A percentile compares a stretch with the other conserved stretches of the same genome.
These are phyloP conservation scores for Machimus atricapillus DNA, from an alignment of 2,888 invertebrate genomes.

Conservation along the genomic window DNA sequence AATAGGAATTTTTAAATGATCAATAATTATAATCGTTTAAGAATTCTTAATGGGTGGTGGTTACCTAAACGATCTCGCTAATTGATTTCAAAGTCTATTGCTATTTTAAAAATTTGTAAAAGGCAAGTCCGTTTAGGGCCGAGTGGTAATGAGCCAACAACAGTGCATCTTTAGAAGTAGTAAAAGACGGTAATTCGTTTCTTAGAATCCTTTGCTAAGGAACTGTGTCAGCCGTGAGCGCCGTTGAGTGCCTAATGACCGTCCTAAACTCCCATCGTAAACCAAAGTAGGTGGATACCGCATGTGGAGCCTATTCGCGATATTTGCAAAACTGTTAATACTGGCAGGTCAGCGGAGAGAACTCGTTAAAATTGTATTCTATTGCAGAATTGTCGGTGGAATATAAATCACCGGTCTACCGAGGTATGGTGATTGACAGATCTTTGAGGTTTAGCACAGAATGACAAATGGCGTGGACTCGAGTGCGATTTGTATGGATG, in stretches of 20 bases:
- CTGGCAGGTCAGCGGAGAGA: background rate
- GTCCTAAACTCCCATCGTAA: background rate
- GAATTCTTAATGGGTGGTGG: background rate
- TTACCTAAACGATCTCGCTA: background rate
- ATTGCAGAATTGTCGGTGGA: conserved; percentile 20
- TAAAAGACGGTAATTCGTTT: background rate
- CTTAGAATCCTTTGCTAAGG: background rate
- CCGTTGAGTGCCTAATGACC: background rate
- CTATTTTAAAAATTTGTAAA: background rate
- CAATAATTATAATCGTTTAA: background rate
- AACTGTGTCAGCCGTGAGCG: conserved; percentile 11
- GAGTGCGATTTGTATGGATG: background rate
- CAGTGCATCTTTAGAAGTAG: background rate
- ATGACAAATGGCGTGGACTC: background rate
- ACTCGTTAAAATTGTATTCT: conserved; percentile 28
- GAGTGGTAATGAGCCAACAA: background rate
- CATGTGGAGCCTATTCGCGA: background rate
- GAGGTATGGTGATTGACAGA: conserved; percentile 21
- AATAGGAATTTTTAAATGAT: background rate
- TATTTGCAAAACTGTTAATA: background rate
- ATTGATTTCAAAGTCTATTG: background rate
- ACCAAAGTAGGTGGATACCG: background rate
- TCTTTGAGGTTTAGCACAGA: background rate
- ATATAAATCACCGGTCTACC: conserved; percentile 7
- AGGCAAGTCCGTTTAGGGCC: background rate